Conservation (phyloP, 2,797 vertebrate species). For the Pelobates cultripes region DNA sequence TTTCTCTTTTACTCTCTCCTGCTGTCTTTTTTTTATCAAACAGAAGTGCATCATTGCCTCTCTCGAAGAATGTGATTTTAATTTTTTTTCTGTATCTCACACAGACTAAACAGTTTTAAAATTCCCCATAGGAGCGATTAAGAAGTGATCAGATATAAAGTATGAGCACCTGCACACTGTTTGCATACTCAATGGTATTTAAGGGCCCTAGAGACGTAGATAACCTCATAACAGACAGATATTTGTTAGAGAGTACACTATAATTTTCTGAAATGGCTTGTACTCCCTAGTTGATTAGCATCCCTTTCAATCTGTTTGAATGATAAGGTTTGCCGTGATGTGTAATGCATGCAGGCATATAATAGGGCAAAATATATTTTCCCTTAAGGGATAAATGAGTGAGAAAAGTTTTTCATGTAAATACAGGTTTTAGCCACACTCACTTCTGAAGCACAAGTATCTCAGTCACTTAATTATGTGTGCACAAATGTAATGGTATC, state of each 20-base stretch:
- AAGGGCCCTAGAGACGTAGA: slow-evolving; percentile 9
- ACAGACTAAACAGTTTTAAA: not conserved
- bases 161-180: not conserved
- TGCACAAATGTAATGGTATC: not conserved
- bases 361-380: not conserved
- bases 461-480: not conserved
- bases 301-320: not conserved
- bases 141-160: not conserved
- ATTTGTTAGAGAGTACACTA: slow-evolving; percentile 23
- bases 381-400: not conserved
- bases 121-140: not conserved
- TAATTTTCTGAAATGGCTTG: slow-evolving; percentile 16
- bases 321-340: not conserved
- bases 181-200: not conserved
- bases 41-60: not conserved
- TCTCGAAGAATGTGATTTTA: not conserved
- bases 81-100: not conserved
- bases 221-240: slow-evolving; percentile 3
- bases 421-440: not conserved
- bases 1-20: too few relatives aligned
- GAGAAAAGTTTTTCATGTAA: not conserved
- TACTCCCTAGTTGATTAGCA: slow-evolving; percentile 26
- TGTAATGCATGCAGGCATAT: not conserved
- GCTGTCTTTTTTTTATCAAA: not conserved
- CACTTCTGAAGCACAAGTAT: not conserved